Evolutionary conservation across 2,888 invertebrate species (phyloP), one percentile per base, ranked within the genome.

Genomic region (Nebria brevicollis): DNA sequence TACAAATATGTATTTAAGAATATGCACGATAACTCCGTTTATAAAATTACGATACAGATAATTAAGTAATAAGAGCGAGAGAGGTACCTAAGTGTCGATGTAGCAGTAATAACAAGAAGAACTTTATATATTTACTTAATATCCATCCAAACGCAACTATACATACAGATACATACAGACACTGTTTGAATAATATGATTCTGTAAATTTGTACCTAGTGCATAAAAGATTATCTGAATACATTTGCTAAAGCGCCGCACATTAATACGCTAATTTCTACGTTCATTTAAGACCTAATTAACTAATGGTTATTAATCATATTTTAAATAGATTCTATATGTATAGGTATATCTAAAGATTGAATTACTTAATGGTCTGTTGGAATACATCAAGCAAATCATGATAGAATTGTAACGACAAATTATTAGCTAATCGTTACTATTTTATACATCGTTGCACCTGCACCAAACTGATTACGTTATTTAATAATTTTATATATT

Each of bases 21-120:
- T 54, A 54, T 54, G 54, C 68, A 68, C 68, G 68, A 25, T n/a
- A 11, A n/a, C 20, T 10, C 26, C 68, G 20, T 68, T 68, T 25
- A 68, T 26, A 26, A 68, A 68, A 68, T 68, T 68, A 68, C 26
- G 68, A 68, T 68, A 26, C 68, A 26, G 20, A 20, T 68, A 68
- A 68, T 68, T 68, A 68, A 68, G 68, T 68, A 7, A 68, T 68
- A 68, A 13, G 26, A 68, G 10, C 10, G 20, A 68, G 20, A 68
- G 54, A 54, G 20, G 20, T 8, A 54, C 54, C 8, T 54, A 54
- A 54, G 54, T 54, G 20, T 25, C 68, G 68, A 68, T 25, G 68
- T 68, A 54, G 68, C 68, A 20, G 68, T 25, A 68, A 68, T 26
- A 68, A 25, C n/a, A 68, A 20, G 26, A 8, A 34, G 26, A 8